Base-by-base conservation (phyloP, 2,888 invertebrate genomes). In the Tribolium freemani region DNA sequence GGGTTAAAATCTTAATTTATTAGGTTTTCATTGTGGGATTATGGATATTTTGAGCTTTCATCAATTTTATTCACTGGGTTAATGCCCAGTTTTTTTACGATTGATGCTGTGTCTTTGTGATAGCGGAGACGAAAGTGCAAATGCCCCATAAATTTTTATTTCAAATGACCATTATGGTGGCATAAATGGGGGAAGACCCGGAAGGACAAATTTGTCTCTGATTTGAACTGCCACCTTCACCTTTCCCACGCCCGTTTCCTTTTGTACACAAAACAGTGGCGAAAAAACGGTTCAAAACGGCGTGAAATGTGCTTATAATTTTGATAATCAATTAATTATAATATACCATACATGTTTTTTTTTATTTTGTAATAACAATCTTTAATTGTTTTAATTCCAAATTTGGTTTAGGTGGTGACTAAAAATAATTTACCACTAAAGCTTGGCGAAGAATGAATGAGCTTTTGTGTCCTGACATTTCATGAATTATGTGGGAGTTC, bases 1-100 rank as follows among this genome's bases (percentile, higher is more conserved):
- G 69, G 69, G 75, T 72, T 70, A 67, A 72, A 75, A 75, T 72
- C 75, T 70, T 63, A 69, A 75, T 74, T 74, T 74, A 74, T 74
- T 68, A 56, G 63, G 56, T 71, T 74, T 74, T 67, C 61, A 74
- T 74, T 74, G 57, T 58, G n/a, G 71, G 63, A 71, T 71, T 69
- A 71, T 66, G 64, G 48, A 67, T 67, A 67, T 57, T 56, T 67
- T 69, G 13, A 60, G 60, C 69, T 60, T 60, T 69, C 67, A 67
- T 21, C 66, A 26, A 53, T 51, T 63, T 66, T 66, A 66, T 67
- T 67, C 57, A 57, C 46, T 56, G 48, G 48, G 48, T 48, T 48
- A 48, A 16, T 48, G 11, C 16, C 11, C 5, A 11, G 10, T 16
- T 13, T 26, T 48, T 16, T 48, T 16, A 48, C 38, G 38, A 38